Percentiles rank a stretch among this genome's conserved stretches.
phyloP scores from a whole-genome alignment of 2,797 vertebrate genomes.

The Paedocypris micromegethes region DNA sequence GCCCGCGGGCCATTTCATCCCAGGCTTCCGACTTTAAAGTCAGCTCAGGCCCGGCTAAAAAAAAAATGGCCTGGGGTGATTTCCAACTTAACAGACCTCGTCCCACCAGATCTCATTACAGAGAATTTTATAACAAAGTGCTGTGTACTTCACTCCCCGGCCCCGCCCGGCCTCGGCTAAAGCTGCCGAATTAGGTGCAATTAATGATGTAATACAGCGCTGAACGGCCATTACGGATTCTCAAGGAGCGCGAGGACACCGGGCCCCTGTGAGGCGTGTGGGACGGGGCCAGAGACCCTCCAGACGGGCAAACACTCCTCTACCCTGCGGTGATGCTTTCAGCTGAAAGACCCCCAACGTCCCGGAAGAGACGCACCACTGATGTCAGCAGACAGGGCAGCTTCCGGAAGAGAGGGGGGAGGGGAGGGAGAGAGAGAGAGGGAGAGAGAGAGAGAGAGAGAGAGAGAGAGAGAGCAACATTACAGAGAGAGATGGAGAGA shows the following conservation, averaged over 20 bases:
- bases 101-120: constrained; percentile 92
- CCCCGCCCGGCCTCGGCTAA: constrained; percentile 76
- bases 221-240: constrained; percentile 73
- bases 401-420: constrained; percentile 57
- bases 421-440: constrained; percentile 61
- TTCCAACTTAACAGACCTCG: constrained; percentile 83
- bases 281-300: constrained; percentile 26
- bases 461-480: too few relatives aligned
- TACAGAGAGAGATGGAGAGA: too few relatives aligned
- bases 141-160: constrained; percentile 82
- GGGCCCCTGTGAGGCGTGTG: constrained; percentile 16
- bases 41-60: constrained; percentile 69
- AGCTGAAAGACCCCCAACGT: constrained; percentile 51
- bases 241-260: constrained; percentile 60
- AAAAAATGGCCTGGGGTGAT: constrained; percentile 78
- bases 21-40: constrained; percentile 73
- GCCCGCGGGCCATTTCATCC: constrained; percentile 69
- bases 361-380: constrained; percentile 55
- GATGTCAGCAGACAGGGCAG: constrained; percentile 59
- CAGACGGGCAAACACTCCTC: constrained; percentile 51
- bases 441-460: constrained; percentile 31
- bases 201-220: constrained; percentile 85
- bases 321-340: constrained; percentile 65
- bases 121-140: constrained; percentile 86
- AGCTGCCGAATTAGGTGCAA: constrained; percentile 81